phyloP scores from a whole-genome alignment of 2,113 vertebrate genomes.

The Ophiodon elongatus region DNA sequence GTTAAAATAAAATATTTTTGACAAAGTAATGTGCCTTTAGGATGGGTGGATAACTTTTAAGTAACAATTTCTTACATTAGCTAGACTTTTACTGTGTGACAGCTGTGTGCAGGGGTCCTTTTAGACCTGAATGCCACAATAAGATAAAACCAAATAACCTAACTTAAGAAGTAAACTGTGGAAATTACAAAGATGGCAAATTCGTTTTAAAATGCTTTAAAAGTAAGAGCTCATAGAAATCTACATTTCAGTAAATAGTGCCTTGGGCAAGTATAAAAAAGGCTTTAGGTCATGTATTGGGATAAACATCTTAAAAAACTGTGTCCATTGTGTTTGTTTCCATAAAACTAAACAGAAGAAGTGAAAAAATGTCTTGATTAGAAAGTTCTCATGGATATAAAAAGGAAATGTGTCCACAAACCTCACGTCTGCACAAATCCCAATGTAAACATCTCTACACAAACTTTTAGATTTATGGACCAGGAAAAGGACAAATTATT shows the following conservation, averaged over 20 bases:
- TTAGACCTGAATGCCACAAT: too few relatives aligned
- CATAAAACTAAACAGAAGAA: background rate
- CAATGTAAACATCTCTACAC: constrained; percentile 1
- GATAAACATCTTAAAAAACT: background rate
- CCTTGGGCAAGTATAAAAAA: background rate
- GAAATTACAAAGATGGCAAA: too few relatives aligned
- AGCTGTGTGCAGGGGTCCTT: too few relatives aligned
- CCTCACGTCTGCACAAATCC: background rate
- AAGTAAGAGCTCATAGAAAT: background rate
- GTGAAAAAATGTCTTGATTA: constrained; percentile 1
- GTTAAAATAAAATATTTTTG: background rate
- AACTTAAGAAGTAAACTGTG: too few relatives aligned
- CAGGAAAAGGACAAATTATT: background rate
- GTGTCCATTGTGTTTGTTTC: background rate
- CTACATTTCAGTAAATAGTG: background rate
- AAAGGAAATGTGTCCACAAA: constrained; percentile 22
- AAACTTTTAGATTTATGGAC: background rate
- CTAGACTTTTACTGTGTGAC: background rate
- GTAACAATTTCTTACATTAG: background rate
- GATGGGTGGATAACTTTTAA: background rate
- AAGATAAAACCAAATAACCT: too few relatives aligned
- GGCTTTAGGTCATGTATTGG: background rate
- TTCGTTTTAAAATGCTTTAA: too few relatives aligned
- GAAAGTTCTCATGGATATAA: background rate
- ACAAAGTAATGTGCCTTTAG: background rate